Evolutionary conservation across 2,797 vertebrate species (phyloP), one percentile per base, ranked within the genome.

Genomic region (Calcarius lapponicus): DNA sequence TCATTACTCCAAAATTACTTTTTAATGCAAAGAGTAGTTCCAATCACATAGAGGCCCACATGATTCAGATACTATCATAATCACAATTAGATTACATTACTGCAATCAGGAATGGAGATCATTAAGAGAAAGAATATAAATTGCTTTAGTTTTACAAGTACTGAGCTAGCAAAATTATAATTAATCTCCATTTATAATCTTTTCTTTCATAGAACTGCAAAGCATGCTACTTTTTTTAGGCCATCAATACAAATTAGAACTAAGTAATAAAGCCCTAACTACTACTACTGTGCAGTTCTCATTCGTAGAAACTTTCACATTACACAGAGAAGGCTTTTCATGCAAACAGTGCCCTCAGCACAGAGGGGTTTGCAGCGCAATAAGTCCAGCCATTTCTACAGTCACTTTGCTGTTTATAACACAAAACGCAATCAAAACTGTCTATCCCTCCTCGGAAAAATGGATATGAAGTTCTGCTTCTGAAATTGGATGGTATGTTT

Each of bases 41-140:
- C 99, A 99, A 99, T 99, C 99, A 99, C 98, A 99, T 99, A 98
- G 99, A 99, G 98, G 99, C 99, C 99, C 98, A 99, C 98, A 99
- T 99, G 99, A 99, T 99, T 99, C 99, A 99, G 99, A 99, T 99
- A 99, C 98, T 99, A 99, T 99, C 99, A 99, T 99, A 99, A 99
- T 99, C 99, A 99, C 99, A 99, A 99, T 99, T 99, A 99, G 99
- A 99, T 99, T 99, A 99, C 99, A 99, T 99, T 99, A 99, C 98
- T 98, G 99, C 99, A 99, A 99, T 99, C 99, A 99, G 99, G 99
- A 99, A 98, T 99, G 98, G 98, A 99, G 98, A 99, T 99, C 99
- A 99, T 99, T 99, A 99, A 99, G 99, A 99, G 99, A 99, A 99
- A 99, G 99, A 99, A 99, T 99, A 99, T 99, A 99, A 99, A 99